Evolutionary conservation across 2,888 invertebrate genomes (phyloP), one percentile per base, ranked within the genome.

Genomic region (Hydrotaea diabolus): DNA sequence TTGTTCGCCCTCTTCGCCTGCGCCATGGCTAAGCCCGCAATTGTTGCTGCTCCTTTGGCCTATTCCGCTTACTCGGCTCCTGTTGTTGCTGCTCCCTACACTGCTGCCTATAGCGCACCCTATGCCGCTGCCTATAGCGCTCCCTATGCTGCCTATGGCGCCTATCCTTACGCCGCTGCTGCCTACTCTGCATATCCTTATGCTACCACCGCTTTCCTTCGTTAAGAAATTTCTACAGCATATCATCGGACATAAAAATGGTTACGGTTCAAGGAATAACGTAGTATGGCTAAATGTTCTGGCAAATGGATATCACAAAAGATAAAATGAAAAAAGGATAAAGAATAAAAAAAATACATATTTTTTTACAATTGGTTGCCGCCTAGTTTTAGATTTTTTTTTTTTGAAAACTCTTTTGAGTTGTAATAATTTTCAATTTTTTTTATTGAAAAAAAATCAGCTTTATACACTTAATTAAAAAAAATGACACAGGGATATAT

Each of bases 41-140:
- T 94, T 1, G 93, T 94, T 13, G 93, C 94, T n/a, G 93, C 94
- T 21, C 94, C 94, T 1, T 89, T 94, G 31, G 94, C 94, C 17
- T 95, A 95, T 87, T 93, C 93, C 73, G 83, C 87, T 5, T 87
- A 87, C 64, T 83, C 86, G 15, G 82, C 88, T n/a, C 87, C 87
- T 39, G 77, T 87, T 59, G 89, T 89, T 5, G 91, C 91, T 73
- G 79, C 83, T 55, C 90, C 90, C 36, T 89, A 90, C 83, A 86
- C 87, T 17, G 88, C 89, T 55, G 88, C 89, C 17, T 91, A 91
- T 8, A 86, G 90, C 73, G 90, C 91, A 39, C 90, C 89, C 57
- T 89, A 93, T 85, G 90, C 92, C 39, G 86, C 88, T 64, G 91
- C 92, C 77, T 91, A 91, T 87, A 91, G 90, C 1, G 90, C 91